Base-by-base conservation (phyloP, 2,888 invertebrate genomes). In the Drosophila tanythrix region DNA sequence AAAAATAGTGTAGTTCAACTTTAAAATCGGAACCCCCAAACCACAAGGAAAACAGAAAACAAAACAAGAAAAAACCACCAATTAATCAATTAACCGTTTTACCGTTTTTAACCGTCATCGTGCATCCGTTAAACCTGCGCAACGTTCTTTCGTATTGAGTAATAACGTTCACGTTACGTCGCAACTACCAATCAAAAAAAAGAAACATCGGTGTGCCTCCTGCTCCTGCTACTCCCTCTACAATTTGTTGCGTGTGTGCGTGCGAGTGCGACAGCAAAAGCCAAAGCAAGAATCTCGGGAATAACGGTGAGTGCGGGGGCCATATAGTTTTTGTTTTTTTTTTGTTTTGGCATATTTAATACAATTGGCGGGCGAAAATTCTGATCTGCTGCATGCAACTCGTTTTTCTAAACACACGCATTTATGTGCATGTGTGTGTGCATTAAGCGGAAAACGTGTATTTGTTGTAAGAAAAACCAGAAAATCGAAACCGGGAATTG, bases 401-500 rank as follows among this genome's bases (percentile, higher is more conserved):
- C 74, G 81, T 82, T 82, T 86, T 77, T 68, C 63, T 59, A 65
- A 56, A 62, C 58, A 64, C 65, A 74, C 74, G 70, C 78, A 36
- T 57, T 35, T 70, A 64, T 59, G 62, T 55, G 27, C 57, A 56
- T 70, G 55, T 65, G 63, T 72, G 68, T 75, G 81, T 79, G 74
- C 66, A 69, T 74, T 15, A 81, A 82, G 85, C 81, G 85, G 88
- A 88, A 88, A 88, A 88, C 85, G 77, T 85, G 85, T 80, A 88
- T 85, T 83, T 74, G 56, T 56, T 46, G 74, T 81, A 67, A 72
- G 84, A 82, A 91, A 89, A 91, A 91, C 90, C 91, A 85, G 90
- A 91, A 91, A 91, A 91, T 91, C 89, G 89, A 90, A 91, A 88
- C 81, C 84, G 74, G 80, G 88, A 91, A 91, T 91, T 91, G 82